Base-by-base conservation (phyloP, 30 jellyfish, hydroid and myxozoan species). In the Euphysa ruthae region DNA sequence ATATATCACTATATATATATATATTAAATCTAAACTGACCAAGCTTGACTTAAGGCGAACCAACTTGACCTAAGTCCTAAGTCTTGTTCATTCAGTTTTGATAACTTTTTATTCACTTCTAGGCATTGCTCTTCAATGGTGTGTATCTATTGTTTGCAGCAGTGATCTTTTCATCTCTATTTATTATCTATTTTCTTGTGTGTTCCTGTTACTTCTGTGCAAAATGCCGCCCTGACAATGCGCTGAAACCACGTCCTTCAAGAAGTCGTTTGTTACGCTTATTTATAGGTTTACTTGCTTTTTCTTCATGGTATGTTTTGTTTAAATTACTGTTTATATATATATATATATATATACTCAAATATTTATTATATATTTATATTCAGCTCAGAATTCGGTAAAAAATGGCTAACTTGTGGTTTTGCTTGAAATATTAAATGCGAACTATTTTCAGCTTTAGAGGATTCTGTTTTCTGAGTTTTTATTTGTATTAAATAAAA, bases 71-170 rank as follows among this genome's bases (percentile, higher is more conserved):
- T n/a, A n/a, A n/a, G n/a, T n/a, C n/a, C n/a, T n/a, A n/a, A n/a
- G n/a, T n/a, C n/a, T n/a, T n/a, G n/a, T n/a, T n/a, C n/a, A n/a
- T n/a, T n/a, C n/a, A n/a, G n/a, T n/a, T n/a, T n/a, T n/a, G n/a
- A n/a, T n/a, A n/a, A n/a, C n/a, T 22, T 58, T 58, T 58, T 58
- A 12, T 50, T 52, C 1, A 49, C 27, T 57, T 66, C 14, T 50
- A 84, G 95, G 95, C 95, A 4, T 49, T 84, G 95, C 70, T 84
- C 82, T 75, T 84, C 93, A 84, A 84, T 71, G 95, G 95, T 1
- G 46, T 84, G 23, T 75, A 75, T 8, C 70, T 84, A 19, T 61
- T 84, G 4, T 84, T 84, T 70, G 63, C 83, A 24, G 56, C 89
- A 15, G 74, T 44, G 4, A 55, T 77, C 23, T 22, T 84, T 19